Evolutionary conservation across 2,888 invertebrate genomes (phyloP), one percentile per base, ranked within the genome.

Genomic region (Hemithea aestivaria): DNA sequence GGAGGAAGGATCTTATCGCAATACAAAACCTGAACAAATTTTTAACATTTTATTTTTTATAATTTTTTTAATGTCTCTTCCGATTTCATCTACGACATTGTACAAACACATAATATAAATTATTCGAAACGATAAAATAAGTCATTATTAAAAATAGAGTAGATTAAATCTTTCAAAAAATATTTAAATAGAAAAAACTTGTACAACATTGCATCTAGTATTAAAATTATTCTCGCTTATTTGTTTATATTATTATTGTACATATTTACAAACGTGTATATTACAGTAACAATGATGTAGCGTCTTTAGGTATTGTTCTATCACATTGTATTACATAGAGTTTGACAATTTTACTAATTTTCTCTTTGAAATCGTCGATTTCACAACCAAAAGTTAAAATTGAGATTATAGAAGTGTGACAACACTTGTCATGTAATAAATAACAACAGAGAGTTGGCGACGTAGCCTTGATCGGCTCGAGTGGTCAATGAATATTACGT

Each of bases 261-360:
- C 85, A 87, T 87, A 85, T 85, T 83, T 85, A 87, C 85, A 84
- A 70, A 48, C 78, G 73, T 73, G 80, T 81, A 82, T 75, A 77
- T 79, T 80, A 84, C 84, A 87, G 77, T 83, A 83, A 85, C 84
- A 85, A 85, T 83, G 84, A 82, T 82, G 80, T 84, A 84, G 83
- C 84, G 72, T 84, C 82, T 83, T 79, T 80, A 84, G 83, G 83
- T 84, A 84, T 82, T 81, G 66, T 77, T 84, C 79, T 85, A 87
- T 85, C 85, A 85, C 85, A 85, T 80, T 80, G 79, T 71, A 64
- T 71, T 60, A 61, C 58, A 53, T 42, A 20, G 11, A 20, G 25
- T 23, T 33, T 11, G 5, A 37, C n/a, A 26, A n/a, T n/a, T n/a
- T n/a, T n/a, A n/a, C n/a, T n/a, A n/a, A n/a, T n/a, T n/a, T n/a